Evolutionary conservation across 37 sponge, comb jelly and placozoan genomes (phyloP).

Genomic region (Diacarnus erythraeanus): DNA sequence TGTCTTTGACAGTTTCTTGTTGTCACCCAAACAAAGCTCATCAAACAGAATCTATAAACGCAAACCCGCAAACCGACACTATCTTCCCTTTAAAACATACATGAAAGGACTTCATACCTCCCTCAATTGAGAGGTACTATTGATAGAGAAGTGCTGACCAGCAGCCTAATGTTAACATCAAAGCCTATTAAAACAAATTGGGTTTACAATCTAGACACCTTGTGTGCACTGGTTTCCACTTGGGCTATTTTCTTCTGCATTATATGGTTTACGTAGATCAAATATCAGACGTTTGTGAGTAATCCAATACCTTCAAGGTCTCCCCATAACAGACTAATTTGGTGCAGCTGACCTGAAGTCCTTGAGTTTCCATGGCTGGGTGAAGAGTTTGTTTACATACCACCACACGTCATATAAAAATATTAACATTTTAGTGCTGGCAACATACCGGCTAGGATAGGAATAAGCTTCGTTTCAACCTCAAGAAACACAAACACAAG

Average conservation of each 20-base stretch:
- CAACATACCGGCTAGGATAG: conserved; percentile 26
- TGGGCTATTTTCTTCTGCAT: not conserved
- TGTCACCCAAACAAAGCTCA: conserved; percentile 64
- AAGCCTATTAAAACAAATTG: not conserved
- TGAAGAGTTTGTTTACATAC: not conserved
- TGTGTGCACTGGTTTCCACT: conserved; percentile 6
- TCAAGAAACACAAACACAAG: conserved; percentile 47
- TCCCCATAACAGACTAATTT: conserved; percentile 34
- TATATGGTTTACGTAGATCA: not conserved
- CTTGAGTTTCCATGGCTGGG: conserved; percentile 48
- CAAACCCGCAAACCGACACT: not conserved
- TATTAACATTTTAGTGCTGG: not conserved
- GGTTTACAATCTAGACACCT: not conserved
- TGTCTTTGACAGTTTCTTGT: conserved; percentile 58
- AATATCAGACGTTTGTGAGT: not conserved
- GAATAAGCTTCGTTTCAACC: conserved; percentile 51
- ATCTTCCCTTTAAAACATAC: not conserved
- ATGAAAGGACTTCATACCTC: conserved; percentile 18
- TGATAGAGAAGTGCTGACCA: conserved; percentile 61
- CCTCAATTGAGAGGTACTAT: conserved; percentile 69
- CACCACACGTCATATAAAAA: not conserved
- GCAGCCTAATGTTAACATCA: conserved; percentile 35
- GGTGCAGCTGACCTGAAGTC: conserved; percentile 27
- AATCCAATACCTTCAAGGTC: conserved; percentile 44
- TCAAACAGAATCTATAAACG: conserved; percentile 70